phyloP scores from a whole-genome alignment of 1,140 invertebrate species.

The Trachymyrmex septentrionalis region DNA sequence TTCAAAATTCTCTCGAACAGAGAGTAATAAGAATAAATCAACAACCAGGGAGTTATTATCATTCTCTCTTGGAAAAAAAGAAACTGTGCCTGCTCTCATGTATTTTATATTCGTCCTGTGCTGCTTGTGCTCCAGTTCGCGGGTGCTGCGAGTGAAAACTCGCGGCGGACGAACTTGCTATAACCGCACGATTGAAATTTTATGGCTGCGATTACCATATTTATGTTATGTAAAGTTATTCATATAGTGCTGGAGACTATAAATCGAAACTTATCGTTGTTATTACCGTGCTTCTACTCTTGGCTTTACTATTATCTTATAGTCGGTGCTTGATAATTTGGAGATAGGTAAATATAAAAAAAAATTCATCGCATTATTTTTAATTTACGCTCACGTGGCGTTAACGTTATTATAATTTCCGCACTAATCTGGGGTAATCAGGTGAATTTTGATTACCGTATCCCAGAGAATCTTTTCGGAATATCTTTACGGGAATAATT shows the following conservation, averaged over 20 bases:
- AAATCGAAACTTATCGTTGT: slow-evolving; percentile 66
- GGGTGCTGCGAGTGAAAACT: slow-evolving; percentile 52
- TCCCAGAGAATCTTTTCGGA: background rate
- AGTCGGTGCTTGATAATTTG: slow-evolving; percentile 43
- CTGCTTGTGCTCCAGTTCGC: slow-evolving; percentile 44
- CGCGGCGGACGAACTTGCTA: slow-evolving; percentile 46
- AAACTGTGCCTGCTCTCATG: slow-evolving; percentile 13
- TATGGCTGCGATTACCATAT: slow-evolving; percentile 63
- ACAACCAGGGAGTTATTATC: slow-evolving; percentile 23
- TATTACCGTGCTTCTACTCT: slow-evolving; percentile 55
- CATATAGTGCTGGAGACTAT: slow-evolving; percentile 65
- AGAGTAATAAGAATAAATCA: slow-evolving; percentile 32
- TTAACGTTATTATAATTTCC: slow-evolving; percentile 4
- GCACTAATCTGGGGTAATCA: background rate
- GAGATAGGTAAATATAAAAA: slow-evolving; percentile 1
- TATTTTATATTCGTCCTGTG: slow-evolving; percentile 61
- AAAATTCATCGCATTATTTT: slow-evolving; percentile 39
- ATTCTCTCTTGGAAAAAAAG: slow-evolving; percentile 16
- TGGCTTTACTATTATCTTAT: slow-evolving; percentile 54
- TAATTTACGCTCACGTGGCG: slow-evolving; percentile 7
- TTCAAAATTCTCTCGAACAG: background rate
- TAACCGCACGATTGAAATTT: slow-evolving; percentile 64
- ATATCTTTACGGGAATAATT: background rate
- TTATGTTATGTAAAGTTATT: slow-evolving; percentile 65
- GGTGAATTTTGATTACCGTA: background rate